Evolutionary conservation across 2,797 vertebrate genomes (phyloP).

Genomic region (Smutsia temminckii): DNA sequence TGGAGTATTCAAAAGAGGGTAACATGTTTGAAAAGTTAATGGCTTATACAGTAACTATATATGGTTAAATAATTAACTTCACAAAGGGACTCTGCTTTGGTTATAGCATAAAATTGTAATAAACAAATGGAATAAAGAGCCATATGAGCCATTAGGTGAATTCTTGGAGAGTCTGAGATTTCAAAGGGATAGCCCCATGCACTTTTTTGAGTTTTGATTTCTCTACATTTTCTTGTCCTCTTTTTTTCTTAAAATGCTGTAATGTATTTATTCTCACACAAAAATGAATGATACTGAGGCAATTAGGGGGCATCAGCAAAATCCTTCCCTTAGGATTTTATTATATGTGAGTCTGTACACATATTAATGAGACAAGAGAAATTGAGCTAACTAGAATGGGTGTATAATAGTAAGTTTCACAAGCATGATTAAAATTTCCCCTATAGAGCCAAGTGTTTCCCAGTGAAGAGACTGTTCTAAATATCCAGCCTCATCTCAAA

Average conservation of each 20-base stretch:
- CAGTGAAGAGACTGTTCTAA: conserved; percentile 45
- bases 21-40: conserved; percentile 71
- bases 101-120: conserved; percentile 61
- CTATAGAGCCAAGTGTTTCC: background rate
- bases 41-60: conserved; percentile 70
- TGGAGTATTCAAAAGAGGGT: conserved; percentile 56
- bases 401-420: background rate
- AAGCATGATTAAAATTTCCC: conserved; percentile 1
- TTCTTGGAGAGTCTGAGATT: conserved; percentile 35
- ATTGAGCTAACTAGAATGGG: background rate
- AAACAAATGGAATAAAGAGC: conserved; percentile 51
- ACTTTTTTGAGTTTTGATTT: conserved; percentile 16
- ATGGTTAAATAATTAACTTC: conserved; percentile 72
- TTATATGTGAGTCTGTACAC: background rate
- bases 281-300: background rate
- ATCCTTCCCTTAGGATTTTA: conserved; percentile 37
- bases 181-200: background rate
- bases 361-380: background rate
- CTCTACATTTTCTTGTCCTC: conserved; percentile 32
- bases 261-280: conserved; percentile 1
- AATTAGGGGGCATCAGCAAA: background rate
- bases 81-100: conserved; percentile 43
- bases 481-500: conserved; percentile 50
- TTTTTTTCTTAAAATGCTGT: background rate
- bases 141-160: background rate